Evolutionary conservation across 2,888 invertebrate species (phyloP).

Genomic region (Leptinotarsa rubiginosa): DNA sequence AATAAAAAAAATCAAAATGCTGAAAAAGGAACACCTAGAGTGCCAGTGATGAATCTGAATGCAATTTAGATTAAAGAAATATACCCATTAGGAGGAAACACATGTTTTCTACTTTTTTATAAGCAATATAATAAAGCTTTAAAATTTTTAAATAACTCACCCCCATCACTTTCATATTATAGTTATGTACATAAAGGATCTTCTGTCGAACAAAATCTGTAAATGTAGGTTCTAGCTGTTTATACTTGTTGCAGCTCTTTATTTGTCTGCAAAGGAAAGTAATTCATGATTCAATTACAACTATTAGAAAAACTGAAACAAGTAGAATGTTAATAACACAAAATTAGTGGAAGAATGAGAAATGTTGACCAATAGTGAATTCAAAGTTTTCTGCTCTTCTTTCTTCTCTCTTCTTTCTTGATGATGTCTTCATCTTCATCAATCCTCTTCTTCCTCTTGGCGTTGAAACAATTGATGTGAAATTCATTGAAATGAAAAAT

Average conservation of each 20-base stretch:
- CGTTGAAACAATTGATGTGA: not conserved
- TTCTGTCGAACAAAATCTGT: slow-evolving; percentile 45
- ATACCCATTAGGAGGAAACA: slow-evolving; percentile 12
- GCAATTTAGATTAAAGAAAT: not conserved
- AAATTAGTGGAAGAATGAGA: slow-evolving; percentile 5
- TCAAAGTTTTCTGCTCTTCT: not conserved
- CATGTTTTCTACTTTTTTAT: slow-evolving; percentile 3
- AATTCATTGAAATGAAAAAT: not conserved
- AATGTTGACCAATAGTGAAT: not conserved
- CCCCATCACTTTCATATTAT: slow-evolving; percentile 51
- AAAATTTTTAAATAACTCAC: slow-evolving; percentile 36
- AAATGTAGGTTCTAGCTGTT: slow-evolving; percentile 44
- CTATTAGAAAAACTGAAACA: not conserved
- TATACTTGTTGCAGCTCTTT: slow-evolving; percentile 42
- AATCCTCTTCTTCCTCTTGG: slow-evolving; percentile 1
- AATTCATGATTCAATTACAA: not conserved
- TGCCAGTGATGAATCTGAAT: slow-evolving; percentile 3
- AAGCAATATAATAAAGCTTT: slow-evolving; percentile 5
- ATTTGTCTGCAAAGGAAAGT: slow-evolving; percentile 49
- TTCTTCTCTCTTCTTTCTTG: slow-evolving; percentile 6
- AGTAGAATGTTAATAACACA: slow-evolving; percentile 17
- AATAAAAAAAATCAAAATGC: not conserved
- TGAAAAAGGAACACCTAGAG: not conserved
- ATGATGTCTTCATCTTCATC: slow-evolving; percentile 22
- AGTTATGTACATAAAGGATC: slow-evolving; percentile 51